Conservation (phyloP, 2,113 vertebrate species). For the Delphinus delphis region DNA sequence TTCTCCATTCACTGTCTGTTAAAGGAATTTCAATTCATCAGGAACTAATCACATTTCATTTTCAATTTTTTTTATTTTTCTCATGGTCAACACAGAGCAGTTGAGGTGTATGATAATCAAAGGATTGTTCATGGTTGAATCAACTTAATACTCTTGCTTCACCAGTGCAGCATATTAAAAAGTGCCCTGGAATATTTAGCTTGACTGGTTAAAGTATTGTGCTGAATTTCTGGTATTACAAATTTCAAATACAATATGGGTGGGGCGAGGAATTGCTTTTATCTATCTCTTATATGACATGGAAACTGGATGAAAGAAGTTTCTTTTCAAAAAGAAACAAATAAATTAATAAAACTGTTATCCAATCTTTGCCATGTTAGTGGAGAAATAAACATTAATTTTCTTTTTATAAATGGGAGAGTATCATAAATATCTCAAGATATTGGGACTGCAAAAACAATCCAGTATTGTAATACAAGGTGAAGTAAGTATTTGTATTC, state of each 20-base stretch:
- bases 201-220: constrained; percentile 82
- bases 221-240: constrained; percentile 68
- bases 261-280: constrained; percentile 60
- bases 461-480: constrained; percentile 58
- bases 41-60: constrained; percentile 86
- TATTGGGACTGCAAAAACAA: constrained; percentile 71
- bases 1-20: constrained; percentile 69
- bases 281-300: constrained; percentile 74
- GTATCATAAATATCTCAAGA: constrained; percentile 59
- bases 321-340: constrained; percentile 60
- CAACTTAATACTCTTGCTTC: constrained; percentile 84
- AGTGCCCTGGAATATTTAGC: constrained; percentile 82
- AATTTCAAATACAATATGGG: constrained; percentile 72
- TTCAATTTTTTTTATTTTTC: constrained; percentile 72
- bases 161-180: constrained; percentile 83
- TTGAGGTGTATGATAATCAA: constrained; percentile 85
- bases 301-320: constrained; percentile 79
- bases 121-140: constrained; percentile 83
- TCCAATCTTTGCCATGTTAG: constrained; percentile 64
- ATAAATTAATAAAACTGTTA: constrained; percentile 77
- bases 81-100: constrained; percentile 79
- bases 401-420: constrained; percentile 54
- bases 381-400: constrained; percentile 78
- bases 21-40: constrained; percentile 83
- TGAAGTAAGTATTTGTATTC: constrained; percentile 69